Evolutionary conservation across 2,113 vertebrate genomes (phyloP).

Genomic region (Triplophysa siluroides): DNA sequence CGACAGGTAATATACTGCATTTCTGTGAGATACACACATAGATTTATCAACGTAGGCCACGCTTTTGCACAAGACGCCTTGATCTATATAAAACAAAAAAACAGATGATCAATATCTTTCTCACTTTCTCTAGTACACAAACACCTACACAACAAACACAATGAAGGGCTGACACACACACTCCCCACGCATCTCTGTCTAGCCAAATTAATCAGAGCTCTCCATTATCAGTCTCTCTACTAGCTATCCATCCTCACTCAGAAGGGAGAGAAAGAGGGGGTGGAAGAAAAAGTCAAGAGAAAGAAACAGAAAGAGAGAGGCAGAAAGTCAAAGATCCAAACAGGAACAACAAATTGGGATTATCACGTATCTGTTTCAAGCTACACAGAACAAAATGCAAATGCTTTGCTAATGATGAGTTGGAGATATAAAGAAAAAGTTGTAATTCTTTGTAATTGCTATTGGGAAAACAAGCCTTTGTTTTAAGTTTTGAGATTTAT

Average conservation of each 20-base stretch:
- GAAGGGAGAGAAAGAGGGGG: constrained; percentile 24
- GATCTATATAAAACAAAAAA: constrained; percentile 41
- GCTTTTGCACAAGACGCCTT: constrained; percentile 40
- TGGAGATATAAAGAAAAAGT: background rate
- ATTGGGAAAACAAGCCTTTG: background rate
- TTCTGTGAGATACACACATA: constrained; percentile 70
- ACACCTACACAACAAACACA: constrained; percentile 28
- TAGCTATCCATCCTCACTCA: constrained; percentile 44
- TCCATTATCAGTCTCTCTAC: constrained; percentile 46
- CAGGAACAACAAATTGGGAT: background rate
- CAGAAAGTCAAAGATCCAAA: background rate
- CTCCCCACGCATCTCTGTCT: constrained; percentile 34
- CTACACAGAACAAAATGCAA: background rate
- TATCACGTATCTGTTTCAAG: background rate
- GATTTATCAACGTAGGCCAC: constrained; percentile 20
- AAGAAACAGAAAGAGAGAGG: constrained; percentile 12
- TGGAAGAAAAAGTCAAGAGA: constrained; percentile 16
- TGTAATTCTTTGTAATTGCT: background rate
- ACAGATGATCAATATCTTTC: constrained; percentile 32
- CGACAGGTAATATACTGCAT: constrained; percentile 91
- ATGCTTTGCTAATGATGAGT: background rate
- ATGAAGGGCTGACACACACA: constrained; percentile 32
- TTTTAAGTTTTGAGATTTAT: background rate
- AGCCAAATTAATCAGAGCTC: constrained; percentile 44
- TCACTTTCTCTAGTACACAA: constrained; percentile 7